Percentiles rank a stretch among this genome's conserved stretches.
Evolutionary conservation across 2,797 vertebrate species (phyloP).

Genomic region (Triplophysa bombifrons): DNA sequence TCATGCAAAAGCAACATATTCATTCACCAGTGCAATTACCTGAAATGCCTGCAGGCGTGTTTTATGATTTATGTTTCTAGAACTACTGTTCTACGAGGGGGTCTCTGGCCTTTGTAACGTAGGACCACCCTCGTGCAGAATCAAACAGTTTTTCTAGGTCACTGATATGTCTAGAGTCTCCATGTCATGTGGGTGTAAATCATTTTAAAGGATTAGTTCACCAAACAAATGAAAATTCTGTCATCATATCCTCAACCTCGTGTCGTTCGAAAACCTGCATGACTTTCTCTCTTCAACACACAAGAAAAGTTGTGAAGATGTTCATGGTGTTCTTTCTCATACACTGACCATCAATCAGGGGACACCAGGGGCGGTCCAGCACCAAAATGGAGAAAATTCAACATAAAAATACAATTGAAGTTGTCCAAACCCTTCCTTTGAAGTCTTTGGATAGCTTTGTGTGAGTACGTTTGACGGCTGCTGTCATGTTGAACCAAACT

Average conservation of each 20-base stretch:
- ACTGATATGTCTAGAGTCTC: conserved; percentile 1
- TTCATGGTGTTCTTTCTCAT: neutral
- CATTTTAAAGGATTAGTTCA: conserved; percentile 15
- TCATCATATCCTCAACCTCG: neutral
- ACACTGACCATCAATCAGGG: neutral
- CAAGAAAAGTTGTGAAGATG: neutral
- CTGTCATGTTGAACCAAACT: neutral
- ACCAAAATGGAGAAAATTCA: neutral
- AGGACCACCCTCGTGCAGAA: neutral
- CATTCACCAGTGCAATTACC: neutral
- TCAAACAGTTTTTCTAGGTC: conserved; percentile 5
- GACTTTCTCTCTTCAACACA: neutral
- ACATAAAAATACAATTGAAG: neutral
- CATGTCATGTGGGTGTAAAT: conserved; percentile 8
- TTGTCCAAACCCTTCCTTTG: neutral
- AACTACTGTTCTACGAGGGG: neutral
- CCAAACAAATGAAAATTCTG: conserved; percentile 8
- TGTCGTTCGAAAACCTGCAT: neutral
- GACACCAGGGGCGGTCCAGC: neutral
- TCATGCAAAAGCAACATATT: neutral
- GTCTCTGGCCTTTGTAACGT: neutral
- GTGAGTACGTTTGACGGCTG: neutral
- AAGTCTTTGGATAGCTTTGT: neutral
- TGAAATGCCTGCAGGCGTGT: neutral
- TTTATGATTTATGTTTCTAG: neutral